Conservation (phyloP, 2,797 vertebrate genomes). For the Sarcoramphus papa region DNA sequence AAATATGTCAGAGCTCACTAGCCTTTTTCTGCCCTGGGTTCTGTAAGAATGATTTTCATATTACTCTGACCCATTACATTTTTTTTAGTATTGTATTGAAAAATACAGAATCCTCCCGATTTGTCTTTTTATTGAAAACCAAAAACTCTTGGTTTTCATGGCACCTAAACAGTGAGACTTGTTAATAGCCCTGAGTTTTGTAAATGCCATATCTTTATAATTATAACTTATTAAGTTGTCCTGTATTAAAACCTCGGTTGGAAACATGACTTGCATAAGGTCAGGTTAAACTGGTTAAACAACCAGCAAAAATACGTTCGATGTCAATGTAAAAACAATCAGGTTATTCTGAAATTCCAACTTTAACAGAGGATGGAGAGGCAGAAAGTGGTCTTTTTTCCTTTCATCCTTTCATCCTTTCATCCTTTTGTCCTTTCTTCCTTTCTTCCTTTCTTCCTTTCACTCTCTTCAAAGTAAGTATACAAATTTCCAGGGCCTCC, state of each 20-base stretch:
- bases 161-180: neutral
- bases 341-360: neutral
- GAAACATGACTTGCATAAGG: neutral
- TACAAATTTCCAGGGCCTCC: neutral
- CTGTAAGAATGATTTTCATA: neutral
- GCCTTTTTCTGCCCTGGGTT: neutral
- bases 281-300: neutral
- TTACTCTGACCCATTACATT: neutral
- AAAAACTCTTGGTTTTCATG: neutral
- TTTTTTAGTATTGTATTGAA: neutral
- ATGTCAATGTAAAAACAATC: neutral
- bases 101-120: neutral
- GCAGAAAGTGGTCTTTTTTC: neutral
- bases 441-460: neutral
- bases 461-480: neutral
- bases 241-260: neutral
- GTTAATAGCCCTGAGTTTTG: neutral
- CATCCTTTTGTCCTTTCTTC: neutral
- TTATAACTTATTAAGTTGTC: neutral
- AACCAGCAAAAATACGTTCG: neutral
- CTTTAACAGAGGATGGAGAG: neutral
- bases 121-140: neutral
- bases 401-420: neutral
- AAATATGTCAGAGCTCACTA: neutral
- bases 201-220: neutral